Conservation (phyloP, 2,888 invertebrate species). For the Diloba caeruleocephala region DNA sequence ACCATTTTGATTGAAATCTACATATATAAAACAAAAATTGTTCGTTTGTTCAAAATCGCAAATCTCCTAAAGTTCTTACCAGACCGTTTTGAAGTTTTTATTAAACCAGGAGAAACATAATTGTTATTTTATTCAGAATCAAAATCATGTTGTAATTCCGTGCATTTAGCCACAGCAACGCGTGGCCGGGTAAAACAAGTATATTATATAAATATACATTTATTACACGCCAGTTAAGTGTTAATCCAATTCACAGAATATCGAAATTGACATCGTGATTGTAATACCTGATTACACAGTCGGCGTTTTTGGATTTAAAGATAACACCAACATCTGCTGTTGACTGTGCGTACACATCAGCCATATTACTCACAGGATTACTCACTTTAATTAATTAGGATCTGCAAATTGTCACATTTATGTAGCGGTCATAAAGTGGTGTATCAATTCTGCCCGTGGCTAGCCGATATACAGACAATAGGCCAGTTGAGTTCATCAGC, state of each 20-base stretch:
- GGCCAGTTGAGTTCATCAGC: slow-evolving; percentile 60
- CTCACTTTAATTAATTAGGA: slow-evolving; percentile 13
- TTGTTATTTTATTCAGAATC: too few relatives aligned
- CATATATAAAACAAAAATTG: too few relatives aligned
- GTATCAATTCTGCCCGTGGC: slow-evolving; percentile 8
- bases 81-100: too few relatives aligned
- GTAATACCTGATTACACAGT: not conserved
- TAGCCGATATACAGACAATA: slow-evolving; percentile 44
- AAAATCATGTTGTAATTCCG: too few relatives aligned
- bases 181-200: too few relatives aligned
- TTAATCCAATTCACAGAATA: slow-evolving; percentile 2
- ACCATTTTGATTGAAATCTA: too few relatives aligned
- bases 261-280: slow-evolving; percentile 13
- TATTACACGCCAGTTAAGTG: not conserved
- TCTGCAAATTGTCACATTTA: slow-evolving; percentile 25
- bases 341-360: slow-evolving; percentile 13
- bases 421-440: slow-evolving; percentile 11
- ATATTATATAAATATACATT: slow-evolving; percentile 1
- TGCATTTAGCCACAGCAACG: too few relatives aligned
- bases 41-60: too few relatives aligned
- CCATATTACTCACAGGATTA: slow-evolving; percentile 10
- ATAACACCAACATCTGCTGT: slow-evolving; percentile 1
- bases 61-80: too few relatives aligned
- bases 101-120: too few relatives aligned
- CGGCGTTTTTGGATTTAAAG: slow-evolving; percentile 7